phyloP scores from a whole-genome alignment of 2,113 vertebrate species.

The Heterocephalus glaber region DNA sequence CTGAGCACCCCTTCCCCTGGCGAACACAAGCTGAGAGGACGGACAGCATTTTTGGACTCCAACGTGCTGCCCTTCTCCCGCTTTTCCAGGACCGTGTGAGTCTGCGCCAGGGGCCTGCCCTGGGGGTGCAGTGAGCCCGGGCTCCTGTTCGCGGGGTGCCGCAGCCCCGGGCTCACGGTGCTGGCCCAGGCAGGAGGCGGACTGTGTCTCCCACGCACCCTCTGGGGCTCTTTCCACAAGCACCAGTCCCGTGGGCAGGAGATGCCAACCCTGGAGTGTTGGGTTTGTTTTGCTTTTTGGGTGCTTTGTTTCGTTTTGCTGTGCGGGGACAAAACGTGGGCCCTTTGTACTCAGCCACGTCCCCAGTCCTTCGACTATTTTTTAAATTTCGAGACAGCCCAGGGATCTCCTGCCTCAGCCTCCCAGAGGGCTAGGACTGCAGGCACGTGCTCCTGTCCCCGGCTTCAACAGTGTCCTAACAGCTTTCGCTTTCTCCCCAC shows the following conservation, averaged over 20 bases:
- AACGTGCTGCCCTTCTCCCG: background rate
- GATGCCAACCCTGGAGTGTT: background rate
- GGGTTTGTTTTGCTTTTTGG: background rate
- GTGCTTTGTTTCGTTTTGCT: background rate
- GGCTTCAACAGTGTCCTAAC: background rate
- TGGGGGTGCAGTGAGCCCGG: no score
- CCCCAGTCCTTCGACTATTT: background rate
- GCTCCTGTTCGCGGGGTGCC: no score
- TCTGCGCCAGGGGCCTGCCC: rapidly evolving
- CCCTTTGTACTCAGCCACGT: background rate
- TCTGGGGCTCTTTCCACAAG: rapidly evolving
- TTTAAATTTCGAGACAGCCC: background rate
- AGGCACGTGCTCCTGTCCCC: background rate
- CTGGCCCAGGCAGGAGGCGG: background rate
- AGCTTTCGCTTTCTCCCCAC: background rate
- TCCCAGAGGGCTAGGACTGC: background rate
- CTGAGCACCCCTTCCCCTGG: slow-evolving; percentile 12
- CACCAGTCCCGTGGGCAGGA: background rate
- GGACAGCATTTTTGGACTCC: background rate
- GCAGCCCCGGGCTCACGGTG: rapidly evolving
- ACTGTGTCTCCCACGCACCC: rapidly evolving
- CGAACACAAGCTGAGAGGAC: background rate
- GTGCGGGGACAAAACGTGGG: background rate
- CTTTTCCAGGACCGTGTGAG: background rate
- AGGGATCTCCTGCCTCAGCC: background rate